A percentile compares a stretch with the other conserved stretches of the same genome.
Evolutionary conservation across 2,888 invertebrate species (phyloP).

Genomic region (Polymixis lichenea): DNA sequence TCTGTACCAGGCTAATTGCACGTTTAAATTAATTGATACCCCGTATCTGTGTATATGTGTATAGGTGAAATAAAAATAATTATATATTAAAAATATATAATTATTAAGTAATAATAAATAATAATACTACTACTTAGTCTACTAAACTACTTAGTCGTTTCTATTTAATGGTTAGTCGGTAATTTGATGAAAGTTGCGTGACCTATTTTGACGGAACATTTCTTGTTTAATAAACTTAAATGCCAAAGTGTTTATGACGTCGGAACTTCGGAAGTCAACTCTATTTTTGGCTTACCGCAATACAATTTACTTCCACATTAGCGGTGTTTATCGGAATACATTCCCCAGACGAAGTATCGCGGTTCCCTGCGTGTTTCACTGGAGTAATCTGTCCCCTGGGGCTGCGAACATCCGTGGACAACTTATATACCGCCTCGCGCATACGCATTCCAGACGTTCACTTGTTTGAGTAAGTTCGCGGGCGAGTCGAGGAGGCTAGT

Average conservation of each 20-base stretch:
- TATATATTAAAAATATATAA: no score
- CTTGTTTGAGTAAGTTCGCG: conserved; percentile 25
- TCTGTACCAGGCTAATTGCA: no score
- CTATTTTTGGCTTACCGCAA: conserved; percentile 35
- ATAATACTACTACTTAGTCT: no score
- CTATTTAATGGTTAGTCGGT: not conserved
- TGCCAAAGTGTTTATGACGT: conserved; percentile 8
- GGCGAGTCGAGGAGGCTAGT: conserved; percentile 18
- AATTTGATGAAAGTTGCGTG: conserved; percentile 19
- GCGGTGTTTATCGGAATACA: conserved; percentile 63
- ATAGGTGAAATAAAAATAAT: no score
- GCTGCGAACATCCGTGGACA: conserved; percentile 73
- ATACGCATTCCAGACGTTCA: conserved; percentile 62
- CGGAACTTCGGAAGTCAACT: conserved; percentile 3
- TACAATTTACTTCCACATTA: conserved; percentile 41
- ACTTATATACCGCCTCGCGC: conserved; percentile 71
- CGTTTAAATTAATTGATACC: no score
- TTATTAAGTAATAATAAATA: no score
- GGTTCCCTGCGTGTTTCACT: conserved; percentile 74
- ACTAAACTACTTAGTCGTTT: no score
- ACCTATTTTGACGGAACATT: not conserved
- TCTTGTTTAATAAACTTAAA: conserved; percentile 1
- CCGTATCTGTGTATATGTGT: no score
- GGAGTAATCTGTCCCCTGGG: conserved; percentile 78
- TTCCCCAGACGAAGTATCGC: conserved; percentile 65